Percentiles rank a stretch among this genome's conserved stretches.
phyloP scores from a whole-genome alignment of 2,113 vertebrate genomes.

The Pterocles gutturalis region DNA sequence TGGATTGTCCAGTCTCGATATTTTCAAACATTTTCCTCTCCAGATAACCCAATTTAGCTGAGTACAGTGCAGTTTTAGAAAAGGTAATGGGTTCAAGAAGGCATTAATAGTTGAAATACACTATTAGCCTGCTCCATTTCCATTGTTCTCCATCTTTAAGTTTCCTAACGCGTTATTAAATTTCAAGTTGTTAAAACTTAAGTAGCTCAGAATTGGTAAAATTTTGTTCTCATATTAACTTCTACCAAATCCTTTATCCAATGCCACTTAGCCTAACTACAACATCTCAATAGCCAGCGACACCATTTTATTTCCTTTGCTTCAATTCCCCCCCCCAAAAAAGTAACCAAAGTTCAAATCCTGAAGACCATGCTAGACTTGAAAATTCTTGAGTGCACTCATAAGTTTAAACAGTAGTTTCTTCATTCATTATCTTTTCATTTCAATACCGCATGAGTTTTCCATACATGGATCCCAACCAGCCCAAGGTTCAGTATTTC shows the following conservation, averaged over 20 bases:
- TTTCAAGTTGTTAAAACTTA: background rate
- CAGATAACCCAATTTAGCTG: background rate
- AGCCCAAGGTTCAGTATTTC: background rate
- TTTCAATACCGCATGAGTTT: background rate
- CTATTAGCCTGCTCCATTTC: background rate
- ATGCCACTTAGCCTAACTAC: background rate
- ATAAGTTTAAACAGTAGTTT: background rate
- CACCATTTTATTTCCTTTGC: background rate
- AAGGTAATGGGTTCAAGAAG: background rate
- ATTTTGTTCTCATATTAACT: background rate
- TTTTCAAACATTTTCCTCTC: background rate
- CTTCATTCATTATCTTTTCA: background rate
- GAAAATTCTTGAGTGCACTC: background rate
- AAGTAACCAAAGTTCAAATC: background rate
- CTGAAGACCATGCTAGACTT: background rate
- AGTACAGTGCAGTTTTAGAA: background rate
- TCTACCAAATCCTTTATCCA: background rate
- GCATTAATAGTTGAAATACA: background rate
- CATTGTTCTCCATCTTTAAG: background rate
- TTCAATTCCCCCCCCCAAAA: background rate
- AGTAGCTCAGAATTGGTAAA: background rate
- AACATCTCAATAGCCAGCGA: background rate
- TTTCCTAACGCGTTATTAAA: background rate
- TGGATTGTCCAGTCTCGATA: background rate
- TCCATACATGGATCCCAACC: background rate